Evolutionary conservation across 1,140 invertebrate genomes (phyloP), one percentile per base, ranked within the genome.

Genomic region (Grapholita molesta): DNA sequence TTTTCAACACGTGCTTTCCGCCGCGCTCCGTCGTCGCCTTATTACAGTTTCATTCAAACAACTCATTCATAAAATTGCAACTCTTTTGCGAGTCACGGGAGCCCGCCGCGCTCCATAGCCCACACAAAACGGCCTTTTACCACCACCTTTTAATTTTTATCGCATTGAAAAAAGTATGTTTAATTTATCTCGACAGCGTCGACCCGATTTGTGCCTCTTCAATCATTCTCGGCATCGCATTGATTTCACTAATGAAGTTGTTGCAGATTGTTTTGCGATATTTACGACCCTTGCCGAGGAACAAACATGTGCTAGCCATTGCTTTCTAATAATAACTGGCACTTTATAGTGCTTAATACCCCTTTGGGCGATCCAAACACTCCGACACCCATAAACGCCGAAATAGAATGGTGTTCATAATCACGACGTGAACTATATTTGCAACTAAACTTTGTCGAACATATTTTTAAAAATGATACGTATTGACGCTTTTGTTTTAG

Each of bases 51-150:
- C 88, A 85, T 90, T 88, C 84, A 86, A 88, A 86, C 79, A 89
- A 85, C 77, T 90, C 86, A 90, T 90, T 90, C 86, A 89, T 88
- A 90, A 88, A 90, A 90, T 90, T 90, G 84, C 77, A 83, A 80
- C 74, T 80, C 78, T 71, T 76, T 79, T 68, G 73, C 72, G 68
- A 74, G 76, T 75, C 82, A 86, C 77, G 73, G 71, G 81, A 83
- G 74, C 70, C 67, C 55, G 72, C 69, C 76, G 81, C 80, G 79
- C 80, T 85, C 72, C 78, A 86, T 75, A 76, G 77, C 71, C 70
- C 67, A 61, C 74, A 78, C 73, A 80, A 80, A 83, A 66, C 69
- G 42, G 52, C 70, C 52, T 64, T 75, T 72, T 75, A 66, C 67
- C 25, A 65, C 61, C 35, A 71, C 38, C 53, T 70, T 72, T 75